phyloP scores from a whole-genome alignment of 2,888 invertebrate genomes.

The Fragum fragum region DNA sequence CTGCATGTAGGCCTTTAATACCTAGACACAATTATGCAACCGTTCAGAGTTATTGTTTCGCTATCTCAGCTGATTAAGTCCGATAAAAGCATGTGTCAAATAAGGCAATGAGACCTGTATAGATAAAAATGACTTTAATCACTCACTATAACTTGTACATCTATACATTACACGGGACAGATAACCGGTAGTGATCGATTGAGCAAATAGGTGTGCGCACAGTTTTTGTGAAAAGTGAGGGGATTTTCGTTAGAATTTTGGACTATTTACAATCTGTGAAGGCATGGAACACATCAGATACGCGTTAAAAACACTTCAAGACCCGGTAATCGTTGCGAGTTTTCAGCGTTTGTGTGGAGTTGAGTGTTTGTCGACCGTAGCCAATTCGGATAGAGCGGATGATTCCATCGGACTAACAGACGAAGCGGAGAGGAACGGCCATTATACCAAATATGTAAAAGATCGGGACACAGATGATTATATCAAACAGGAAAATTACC shows the following conservation, averaged over 20 bases:
- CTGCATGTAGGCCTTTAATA: too few relatives aligned
- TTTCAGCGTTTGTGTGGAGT: constrained; percentile 72
- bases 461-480: constrained; percentile 52
- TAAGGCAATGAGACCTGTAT: too few relatives aligned
- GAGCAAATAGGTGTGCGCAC: not conserved
- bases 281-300: constrained; percentile 40
- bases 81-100: too few relatives aligned
- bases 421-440: not conserved
- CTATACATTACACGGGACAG: constrained; percentile 10
- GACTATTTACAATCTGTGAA: not conserved
- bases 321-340: constrained; percentile 57
- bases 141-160: constrained; percentile 29
- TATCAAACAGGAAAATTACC: constrained; percentile 39
- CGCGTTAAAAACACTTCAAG: constrained; percentile 46
- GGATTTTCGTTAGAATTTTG: not conserved
- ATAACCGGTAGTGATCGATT: not conserved
- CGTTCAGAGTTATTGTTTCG: too few relatives aligned
- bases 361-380: constrained; percentile 49
- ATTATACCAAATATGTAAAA: constrained; percentile 54
- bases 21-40: too few relatives aligned
- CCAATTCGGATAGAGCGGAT: constrained; percentile 22
- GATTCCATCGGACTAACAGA: not conserved
- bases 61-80: too few relatives aligned
- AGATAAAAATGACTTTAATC: too few relatives aligned
- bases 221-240: not conserved